Evolutionary conservation across 2,797 vertebrate genomes (phyloP).

Genomic region (Bradypodion ventrale): DNA sequence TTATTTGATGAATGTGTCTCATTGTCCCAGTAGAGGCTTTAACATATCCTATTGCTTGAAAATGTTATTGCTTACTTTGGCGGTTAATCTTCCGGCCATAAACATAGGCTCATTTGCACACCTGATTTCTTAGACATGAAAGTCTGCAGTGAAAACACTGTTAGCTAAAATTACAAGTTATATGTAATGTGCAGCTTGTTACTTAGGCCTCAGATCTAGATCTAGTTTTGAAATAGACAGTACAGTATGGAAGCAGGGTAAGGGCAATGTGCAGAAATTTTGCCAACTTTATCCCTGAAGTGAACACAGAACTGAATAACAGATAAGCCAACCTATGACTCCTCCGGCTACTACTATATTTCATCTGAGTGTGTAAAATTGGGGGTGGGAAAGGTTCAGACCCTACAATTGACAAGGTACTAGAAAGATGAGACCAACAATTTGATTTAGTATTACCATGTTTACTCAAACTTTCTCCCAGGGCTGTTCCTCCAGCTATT

Average conservation of each 20-base stretch:
- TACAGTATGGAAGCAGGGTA: not conserved
- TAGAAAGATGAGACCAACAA: not conserved
- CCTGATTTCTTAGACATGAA: too few relatives aligned
- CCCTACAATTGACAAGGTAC: not conserved
- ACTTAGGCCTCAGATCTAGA: not conserved
- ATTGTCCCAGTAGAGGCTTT: too few relatives aligned
- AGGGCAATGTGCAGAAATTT: not conserved
- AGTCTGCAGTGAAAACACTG: too few relatives aligned
- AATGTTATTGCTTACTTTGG: too few relatives aligned
- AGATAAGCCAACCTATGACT: not conserved
- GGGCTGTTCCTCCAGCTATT: not conserved
- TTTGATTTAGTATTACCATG: not conserved
- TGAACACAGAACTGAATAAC: not conserved
- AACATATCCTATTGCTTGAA: too few relatives aligned
- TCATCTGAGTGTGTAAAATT: not conserved
- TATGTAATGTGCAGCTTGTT: too few relatives aligned
- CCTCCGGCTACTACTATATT: not conserved
- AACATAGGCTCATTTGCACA: too few relatives aligned
- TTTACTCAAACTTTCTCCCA: not conserved
- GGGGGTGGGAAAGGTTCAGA: not conserved
- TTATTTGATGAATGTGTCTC: too few relatives aligned
- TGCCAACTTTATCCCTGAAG: not conserved
- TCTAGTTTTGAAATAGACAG: not conserved
- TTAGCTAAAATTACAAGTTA: too few relatives aligned
- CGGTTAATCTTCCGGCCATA: too few relatives aligned